Conservation (phyloP, 2,888 invertebrate genomes). For the Campoplex nolae region DNA sequence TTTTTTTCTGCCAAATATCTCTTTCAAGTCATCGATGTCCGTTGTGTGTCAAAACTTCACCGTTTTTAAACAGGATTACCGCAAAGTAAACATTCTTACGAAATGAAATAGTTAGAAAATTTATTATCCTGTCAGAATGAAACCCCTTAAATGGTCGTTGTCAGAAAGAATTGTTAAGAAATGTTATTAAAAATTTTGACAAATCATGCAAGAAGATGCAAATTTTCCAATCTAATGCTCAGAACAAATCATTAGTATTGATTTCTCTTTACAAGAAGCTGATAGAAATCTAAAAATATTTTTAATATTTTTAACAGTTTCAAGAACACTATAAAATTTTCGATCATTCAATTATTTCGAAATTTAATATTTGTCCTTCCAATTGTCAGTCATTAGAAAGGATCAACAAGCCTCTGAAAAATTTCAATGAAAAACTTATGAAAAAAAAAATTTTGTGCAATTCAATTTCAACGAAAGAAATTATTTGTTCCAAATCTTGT, state of each 20-base stretch:
- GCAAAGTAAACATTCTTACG: background rate
- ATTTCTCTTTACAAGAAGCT: background rate
- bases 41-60: background rate
- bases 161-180: background rate
- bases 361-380: background rate
- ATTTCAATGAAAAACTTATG: background rate
- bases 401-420: no score
- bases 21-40: background rate
- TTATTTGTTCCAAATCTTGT: no score
- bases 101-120: background rate
- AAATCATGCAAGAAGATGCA: background rate
- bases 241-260: background rate
- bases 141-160: background rate
- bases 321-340: background rate
- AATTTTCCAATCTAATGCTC: background rate
- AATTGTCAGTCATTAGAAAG: no score
- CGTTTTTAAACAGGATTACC: background rate
- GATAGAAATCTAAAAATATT: background rate
- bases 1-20: background rate
- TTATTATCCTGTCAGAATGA: background rate
- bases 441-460: background rate
- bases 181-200: background rate
- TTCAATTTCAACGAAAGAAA: no score
- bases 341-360: background rate
- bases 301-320: background rate